phyloP scores from a whole-genome alignment of 2,888 invertebrate genomes.

The Acrobasis consociella region DNA sequence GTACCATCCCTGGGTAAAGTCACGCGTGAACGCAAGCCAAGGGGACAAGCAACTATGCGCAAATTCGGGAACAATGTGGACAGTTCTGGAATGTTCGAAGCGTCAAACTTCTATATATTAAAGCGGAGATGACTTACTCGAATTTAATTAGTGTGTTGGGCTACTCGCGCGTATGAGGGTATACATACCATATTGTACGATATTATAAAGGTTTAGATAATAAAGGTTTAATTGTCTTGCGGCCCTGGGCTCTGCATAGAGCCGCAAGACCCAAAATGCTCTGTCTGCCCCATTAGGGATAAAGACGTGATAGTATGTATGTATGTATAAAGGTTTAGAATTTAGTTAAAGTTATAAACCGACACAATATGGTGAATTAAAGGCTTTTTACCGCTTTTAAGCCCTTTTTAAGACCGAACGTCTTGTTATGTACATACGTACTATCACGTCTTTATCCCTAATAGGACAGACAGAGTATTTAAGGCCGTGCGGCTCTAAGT shows the following conservation, averaged over 20 bases:
- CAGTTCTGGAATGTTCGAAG: constrained; percentile 2
- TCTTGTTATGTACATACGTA: too few relatives aligned
- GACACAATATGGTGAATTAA: too few relatives aligned
- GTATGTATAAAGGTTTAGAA: neutral
- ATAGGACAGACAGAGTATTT: too few relatives aligned
- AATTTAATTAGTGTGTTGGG: neutral
- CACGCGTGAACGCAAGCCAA: neutral
- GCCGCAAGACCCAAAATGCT: too few relatives aligned
- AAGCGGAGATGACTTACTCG: neutral
- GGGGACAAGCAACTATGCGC: constrained; percentile 3
- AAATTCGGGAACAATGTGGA: neutral
- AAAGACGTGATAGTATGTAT: too few relatives aligned
- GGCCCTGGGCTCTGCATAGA: too few relatives aligned
- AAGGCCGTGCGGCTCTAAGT: too few relatives aligned
- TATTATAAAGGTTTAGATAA: neutral
- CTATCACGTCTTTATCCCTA: too few relatives aligned
- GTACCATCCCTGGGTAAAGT: neutral
- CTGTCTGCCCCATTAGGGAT: too few relatives aligned
- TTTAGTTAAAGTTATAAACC: neutral
- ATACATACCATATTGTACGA: neutral
- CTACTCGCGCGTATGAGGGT: neutral
- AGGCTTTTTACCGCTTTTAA: too few relatives aligned
- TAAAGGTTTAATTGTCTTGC: too few relatives aligned
- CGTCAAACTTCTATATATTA: neutral
- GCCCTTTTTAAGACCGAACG: too few relatives aligned